Evolutionary conservation across 2,888 invertebrate genomes (phyloP), one percentile per base, ranked within the genome.

Genomic region (Serripes groenlandicus): DNA sequence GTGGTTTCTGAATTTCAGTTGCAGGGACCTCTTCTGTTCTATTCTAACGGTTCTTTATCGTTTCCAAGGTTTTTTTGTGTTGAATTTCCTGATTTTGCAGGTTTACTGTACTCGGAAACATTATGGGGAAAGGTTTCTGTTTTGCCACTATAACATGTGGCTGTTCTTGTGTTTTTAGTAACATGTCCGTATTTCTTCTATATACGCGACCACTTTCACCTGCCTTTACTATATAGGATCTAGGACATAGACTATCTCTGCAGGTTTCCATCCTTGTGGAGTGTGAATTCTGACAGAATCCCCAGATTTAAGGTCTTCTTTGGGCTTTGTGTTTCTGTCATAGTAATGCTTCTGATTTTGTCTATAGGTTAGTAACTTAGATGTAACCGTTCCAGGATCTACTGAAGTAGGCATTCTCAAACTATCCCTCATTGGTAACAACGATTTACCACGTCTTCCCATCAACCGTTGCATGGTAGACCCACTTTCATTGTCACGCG

Each of bases 401-500:
- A 23, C 34, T 9, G 56, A 34, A 1, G 37, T 32, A 37, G 75
- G 75, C 54, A 62, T 75, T 35, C 64, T 28, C n/a, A 80, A 18
- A 7, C 54, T 71, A 23, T 30, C 15, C 3, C 69, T 62, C 3
- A 71, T 83, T 18, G 79, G 79, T 37, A 76, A 26, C 34, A 78
- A 32, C 30, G 76, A 75, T 69, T 70, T 79, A 18, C 75, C 76
- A 28, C 78, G 35, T 15, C 75, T 54, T 35, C 74, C 73, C 73
- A 81, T 78, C 15, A 79, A 73, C 3, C 74, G 35, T 42, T 85
- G 81, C 64, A 70, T 73, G n/a, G 85, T 81, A 0, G 78, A 79
- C 5, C 78, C 78, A 62, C n/a, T 68, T 42, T 68, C 49, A 1
- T 49, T 34, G 42, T 81, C 85, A 18, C 77, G 18, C 2, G 81